Conservation (phyloP, 2,888 invertebrate species). For the Callinectes sapidus region DNA sequence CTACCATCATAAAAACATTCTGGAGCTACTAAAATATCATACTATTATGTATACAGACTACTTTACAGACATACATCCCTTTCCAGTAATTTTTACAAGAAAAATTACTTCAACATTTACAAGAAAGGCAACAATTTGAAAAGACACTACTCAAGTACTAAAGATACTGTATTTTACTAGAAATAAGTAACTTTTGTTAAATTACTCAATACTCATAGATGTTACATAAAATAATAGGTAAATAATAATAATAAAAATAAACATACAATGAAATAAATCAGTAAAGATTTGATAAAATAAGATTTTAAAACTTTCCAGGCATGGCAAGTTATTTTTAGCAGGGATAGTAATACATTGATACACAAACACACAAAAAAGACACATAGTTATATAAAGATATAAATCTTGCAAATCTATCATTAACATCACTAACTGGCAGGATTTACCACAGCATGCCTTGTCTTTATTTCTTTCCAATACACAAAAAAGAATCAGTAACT, state of each 20-base stretch:
- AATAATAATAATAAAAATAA: slow-evolving; percentile 24
- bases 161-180: background rate
- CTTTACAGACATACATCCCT: background rate
- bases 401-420: background rate
- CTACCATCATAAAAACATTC: background rate
- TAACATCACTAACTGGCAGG: background rate
- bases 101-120: background rate
- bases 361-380: background rate
- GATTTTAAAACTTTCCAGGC: background rate
- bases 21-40: background rate
- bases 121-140: background rate
- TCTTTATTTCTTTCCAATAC: background rate
- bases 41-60: background rate
- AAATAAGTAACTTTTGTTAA: background rate
- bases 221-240: slow-evolving; percentile 18
- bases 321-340: background rate
- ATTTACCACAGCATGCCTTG: background rate
- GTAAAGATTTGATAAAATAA: background rate
- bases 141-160: background rate
- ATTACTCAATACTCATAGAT: background rate
- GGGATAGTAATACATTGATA: background rate
- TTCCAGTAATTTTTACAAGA: background rate
- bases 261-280: slow-evolving; percentile 1
- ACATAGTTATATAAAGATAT: background rate
- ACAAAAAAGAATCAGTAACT: background rate